These are phyloP conservation scores for Lutjanus campechanus DNA, from an alignment of 2,797 vertebrate species.

Conservation along the genomic window DNA sequence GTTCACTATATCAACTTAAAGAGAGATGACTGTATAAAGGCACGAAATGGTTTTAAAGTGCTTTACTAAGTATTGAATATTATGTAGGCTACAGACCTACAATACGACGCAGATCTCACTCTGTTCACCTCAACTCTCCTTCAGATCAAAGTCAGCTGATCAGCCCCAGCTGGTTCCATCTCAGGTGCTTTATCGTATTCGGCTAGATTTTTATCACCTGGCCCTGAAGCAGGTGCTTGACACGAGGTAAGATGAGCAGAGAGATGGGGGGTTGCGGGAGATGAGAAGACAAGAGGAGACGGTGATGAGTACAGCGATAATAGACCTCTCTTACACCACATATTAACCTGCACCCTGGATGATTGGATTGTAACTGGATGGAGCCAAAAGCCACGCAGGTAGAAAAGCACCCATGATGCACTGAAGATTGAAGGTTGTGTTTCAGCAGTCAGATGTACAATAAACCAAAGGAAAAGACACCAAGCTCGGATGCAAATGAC, in stretches of 20 bases:
- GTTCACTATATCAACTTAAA: background rate
- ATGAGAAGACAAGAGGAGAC: conserved; percentile 31
- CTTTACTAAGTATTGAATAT: background rate
- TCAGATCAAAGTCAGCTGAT: conserved; percentile 19
- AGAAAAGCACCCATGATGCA: background rate
- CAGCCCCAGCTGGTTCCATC: background rate
- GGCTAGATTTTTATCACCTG: conserved; percentile 19
- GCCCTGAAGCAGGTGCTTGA: conserved; percentile 17
- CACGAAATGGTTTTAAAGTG: background rate
- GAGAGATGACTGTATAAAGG: background rate
- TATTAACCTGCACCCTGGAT: conserved; percentile 23
- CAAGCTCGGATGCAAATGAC: background rate
- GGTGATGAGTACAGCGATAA: conserved; percentile 12
- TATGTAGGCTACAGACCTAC: background rate
- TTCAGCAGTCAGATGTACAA: background rate
- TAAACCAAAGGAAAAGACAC: background rate
- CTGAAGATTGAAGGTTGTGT: background rate
- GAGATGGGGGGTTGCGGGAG: background rate
- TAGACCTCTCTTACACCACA: conserved; percentile 3
- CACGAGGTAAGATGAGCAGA: background rate
- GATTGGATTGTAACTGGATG: conserved; percentile 9
- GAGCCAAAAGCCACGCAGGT: conserved; percentile 2
- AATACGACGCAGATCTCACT: background rate
- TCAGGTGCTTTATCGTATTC: background rate
- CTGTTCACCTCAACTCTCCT: background rate